Evolutionary conservation across 2,888 invertebrate genomes (phyloP).

Genomic region (Caenorhabditis japonica): DNA sequence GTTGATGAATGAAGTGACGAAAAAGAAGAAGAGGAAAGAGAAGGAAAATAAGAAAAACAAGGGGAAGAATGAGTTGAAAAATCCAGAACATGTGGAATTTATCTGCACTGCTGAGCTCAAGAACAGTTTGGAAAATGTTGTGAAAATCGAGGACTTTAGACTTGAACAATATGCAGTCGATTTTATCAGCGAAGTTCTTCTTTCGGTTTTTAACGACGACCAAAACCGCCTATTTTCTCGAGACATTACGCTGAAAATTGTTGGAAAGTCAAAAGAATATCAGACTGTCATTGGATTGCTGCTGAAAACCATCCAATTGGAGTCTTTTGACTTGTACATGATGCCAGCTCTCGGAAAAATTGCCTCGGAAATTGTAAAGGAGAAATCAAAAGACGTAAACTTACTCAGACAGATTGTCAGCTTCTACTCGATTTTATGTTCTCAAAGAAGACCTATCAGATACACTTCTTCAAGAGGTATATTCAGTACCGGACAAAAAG

Average conservation of each 20-base stretch:
- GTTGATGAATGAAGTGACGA: constrained; percentile 47
- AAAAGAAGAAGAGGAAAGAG: constrained; percentile 47
- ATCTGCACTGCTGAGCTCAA: constrained; percentile 30
- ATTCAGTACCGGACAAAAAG: too few species aligned
- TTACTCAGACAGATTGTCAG: constrained; percentile 27
- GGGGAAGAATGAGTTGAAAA: constrained; percentile 38
- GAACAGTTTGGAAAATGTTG: constrained; percentile 30
- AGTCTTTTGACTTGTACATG: constrained; percentile 65
- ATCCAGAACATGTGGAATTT: constrained; percentile 27
- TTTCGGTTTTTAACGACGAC: constrained; percentile 40
- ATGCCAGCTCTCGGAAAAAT: constrained; percentile 65
- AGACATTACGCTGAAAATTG: constrained; percentile 44
- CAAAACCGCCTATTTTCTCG: constrained; percentile 42
- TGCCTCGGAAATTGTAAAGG: constrained; percentile 38
- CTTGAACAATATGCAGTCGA: constrained; percentile 36
- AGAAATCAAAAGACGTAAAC: constrained; percentile 6
- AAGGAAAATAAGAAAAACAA: constrained; percentile 45
- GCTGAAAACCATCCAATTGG: constrained; percentile 37
- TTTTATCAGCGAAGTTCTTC: constrained; percentile 38
- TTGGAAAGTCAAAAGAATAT: constrained; percentile 41
- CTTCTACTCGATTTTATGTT: constrained; percentile 48
- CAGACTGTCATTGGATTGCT: constrained; percentile 47
- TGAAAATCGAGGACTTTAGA: constrained; percentile 40
- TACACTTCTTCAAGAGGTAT: constrained; percentile 24
- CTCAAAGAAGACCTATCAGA: constrained; percentile 35